Percentiles rank a stretch among this genome's conserved stretches.
These are phyloP conservation scores for Hyposoter dolosus DNA, from an alignment of 2,888 invertebrate genomes.

Conservation along the genomic window DNA sequence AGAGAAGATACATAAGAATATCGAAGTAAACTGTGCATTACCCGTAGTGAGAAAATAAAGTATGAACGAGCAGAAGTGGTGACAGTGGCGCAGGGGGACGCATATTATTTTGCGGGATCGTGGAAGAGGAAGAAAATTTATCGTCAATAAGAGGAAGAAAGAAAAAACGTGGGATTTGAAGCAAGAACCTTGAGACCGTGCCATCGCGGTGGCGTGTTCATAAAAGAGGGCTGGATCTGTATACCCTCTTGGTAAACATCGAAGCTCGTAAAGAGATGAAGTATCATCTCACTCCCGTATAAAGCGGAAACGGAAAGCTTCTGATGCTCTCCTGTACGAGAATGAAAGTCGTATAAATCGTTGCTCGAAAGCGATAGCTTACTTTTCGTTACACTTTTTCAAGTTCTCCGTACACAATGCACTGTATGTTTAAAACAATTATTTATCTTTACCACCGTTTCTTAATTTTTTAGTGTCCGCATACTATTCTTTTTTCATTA, in stretches of 20 bases:
- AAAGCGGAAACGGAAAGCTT: conserved; percentile 35
- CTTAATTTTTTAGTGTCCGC: not conserved
- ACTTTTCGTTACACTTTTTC: conserved; percentile 2
- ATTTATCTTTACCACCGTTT: not conserved
- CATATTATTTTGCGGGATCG: conserved; percentile 34
- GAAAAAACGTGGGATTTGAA: conserved; percentile 17
- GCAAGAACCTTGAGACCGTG: conserved; percentile 22
- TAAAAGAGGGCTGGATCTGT: conserved; percentile 57
- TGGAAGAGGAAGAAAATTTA: conserved; percentile 39
- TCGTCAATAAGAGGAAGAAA: conserved; percentile 30
- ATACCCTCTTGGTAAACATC: conserved; percentile 48
- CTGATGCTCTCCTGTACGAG: conserved; percentile 10
- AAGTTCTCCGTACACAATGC: not conserved
- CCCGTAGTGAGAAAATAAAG: conserved; percentile 36
- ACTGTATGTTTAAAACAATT: not conserved
- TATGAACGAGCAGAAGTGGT: conserved; percentile 11
- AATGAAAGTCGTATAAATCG: not conserved
- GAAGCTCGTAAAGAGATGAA: conserved; percentile 61
- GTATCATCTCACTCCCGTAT: conserved; percentile 25
- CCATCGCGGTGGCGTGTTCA: conserved; percentile 43
- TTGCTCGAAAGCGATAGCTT: conserved; percentile 1
- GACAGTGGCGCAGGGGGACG: not conserved
- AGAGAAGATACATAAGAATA: conserved; percentile 17
- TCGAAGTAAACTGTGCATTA: conserved; percentile 36
- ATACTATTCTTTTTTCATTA: not conserved